Evolutionary conservation across 2,797 vertebrate genomes (phyloP).

Genomic region (Furcifer pardalis): DNA sequence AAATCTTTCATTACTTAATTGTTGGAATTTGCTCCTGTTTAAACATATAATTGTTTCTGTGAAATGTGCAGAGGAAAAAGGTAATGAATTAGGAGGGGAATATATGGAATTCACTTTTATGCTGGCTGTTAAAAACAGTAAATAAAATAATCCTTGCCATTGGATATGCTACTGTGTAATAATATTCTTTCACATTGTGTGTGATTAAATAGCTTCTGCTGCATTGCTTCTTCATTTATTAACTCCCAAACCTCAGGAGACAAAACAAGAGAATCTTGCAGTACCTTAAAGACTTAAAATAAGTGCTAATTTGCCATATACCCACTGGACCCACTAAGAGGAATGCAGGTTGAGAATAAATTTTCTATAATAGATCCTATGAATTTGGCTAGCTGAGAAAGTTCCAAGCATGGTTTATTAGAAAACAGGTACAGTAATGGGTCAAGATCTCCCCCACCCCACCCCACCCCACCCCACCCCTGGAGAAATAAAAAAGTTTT

Average conservation of each 20-base stretch:
- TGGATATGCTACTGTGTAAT: background rate
- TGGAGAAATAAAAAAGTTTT: too few species aligned
- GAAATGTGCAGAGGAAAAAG: background rate
- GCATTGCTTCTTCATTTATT: conserved; percentile 6
- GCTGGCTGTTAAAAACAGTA: conserved; percentile 1
- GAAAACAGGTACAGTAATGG: too few species aligned
- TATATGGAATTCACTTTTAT: background rate
- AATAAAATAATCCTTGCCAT: background rate
- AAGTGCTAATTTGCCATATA: too few species aligned
- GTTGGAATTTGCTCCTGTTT: background rate
- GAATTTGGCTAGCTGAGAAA: too few species aligned
- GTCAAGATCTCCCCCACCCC: too few species aligned
- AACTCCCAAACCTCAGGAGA: background rate
- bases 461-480: too few species aligned
- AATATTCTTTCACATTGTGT: background rate
- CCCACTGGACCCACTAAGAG: too few species aligned
- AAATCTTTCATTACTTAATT: background rate
- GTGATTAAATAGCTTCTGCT: background rate
- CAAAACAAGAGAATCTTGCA: too few species aligned
- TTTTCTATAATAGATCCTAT: too few species aligned
- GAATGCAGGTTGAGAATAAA: too few species aligned
- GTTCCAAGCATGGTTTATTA: too few species aligned
- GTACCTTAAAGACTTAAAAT: too few species aligned
- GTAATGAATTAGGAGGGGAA: background rate
- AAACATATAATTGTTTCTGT: background rate